These are phyloP conservation scores for Balearica regulorum DNA, from an alignment of 2,797 vertebrate genomes.

Conservation along the genomic window DNA sequence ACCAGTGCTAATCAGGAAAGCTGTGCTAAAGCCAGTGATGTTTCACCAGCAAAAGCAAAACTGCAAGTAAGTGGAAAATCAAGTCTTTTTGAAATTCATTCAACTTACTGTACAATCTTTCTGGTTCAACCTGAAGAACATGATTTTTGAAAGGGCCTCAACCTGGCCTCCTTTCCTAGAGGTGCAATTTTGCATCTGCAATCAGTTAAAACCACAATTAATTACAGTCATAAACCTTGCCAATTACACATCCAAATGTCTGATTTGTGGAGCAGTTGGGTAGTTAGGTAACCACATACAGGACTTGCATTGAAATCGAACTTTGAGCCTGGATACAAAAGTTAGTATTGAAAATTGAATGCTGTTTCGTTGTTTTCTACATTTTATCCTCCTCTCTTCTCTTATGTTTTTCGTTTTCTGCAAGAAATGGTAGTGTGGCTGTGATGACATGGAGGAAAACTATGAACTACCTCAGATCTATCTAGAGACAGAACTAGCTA, in stretches of 20 bases:
- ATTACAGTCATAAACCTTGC: conserved; percentile 22
- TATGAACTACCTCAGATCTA: not conserved
- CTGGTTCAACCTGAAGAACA: conserved; percentile 53
- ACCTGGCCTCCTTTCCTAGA: conserved; percentile 42
- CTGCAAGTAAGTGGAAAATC: conserved; percentile 37
- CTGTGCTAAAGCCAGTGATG: not conserved
- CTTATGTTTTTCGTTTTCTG: not conserved
- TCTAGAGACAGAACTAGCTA: not conserved
- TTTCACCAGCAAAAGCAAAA: conserved; percentile 35
- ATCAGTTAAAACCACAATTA: conserved; percentile 52
- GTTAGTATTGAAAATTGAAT: not conserved
- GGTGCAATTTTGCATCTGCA: conserved; percentile 54
- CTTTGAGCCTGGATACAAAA: not conserved
- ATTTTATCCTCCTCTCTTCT: not conserved
- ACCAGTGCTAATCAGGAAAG: conserved; percentile 3
- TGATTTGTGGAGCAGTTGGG: conserved; percentile 23
- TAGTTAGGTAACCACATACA: conserved; percentile 1
- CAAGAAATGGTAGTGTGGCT: not conserved
- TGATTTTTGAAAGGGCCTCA: conserved; percentile 45
- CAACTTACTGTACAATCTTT: conserved; percentile 13
- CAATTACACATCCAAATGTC: conserved; percentile 28
- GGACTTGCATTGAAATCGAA: not conserved
- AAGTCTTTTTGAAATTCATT: conserved; percentile 27
- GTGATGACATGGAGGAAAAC: not conserved
- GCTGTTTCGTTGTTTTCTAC: not conserved